These are phyloP conservation scores for Coreius guichenoti DNA, from an alignment of 2,797 vertebrate species.

Conservation along the genomic window DNA sequence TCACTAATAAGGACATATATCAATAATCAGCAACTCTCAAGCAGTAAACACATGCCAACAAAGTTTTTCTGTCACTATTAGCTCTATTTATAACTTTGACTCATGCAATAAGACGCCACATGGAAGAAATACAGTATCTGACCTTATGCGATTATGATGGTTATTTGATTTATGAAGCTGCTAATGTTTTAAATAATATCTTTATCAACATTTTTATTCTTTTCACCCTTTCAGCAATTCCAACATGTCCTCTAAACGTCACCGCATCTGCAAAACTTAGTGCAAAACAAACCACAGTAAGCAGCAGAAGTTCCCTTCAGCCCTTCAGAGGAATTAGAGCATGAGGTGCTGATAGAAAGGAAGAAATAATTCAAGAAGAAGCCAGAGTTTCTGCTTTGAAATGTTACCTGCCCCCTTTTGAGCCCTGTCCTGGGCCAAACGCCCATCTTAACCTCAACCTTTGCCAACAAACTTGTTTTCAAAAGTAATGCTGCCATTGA, in stretches of 20 bases:
- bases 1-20: no score
- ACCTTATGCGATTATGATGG: background rate
- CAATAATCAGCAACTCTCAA: background rate
- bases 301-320: slow-evolving; percentile 39
- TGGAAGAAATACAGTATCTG: background rate
- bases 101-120: background rate
- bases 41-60: background rate
- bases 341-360: slow-evolving; percentile 50
- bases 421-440: background rate
- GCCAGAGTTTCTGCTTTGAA: slow-evolving; percentile 2
- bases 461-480: background rate
- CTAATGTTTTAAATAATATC: background rate
- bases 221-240: background rate
- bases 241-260: background rate
- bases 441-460: background rate
- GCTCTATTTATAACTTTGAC: slow-evolving; percentile 28
- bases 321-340: slow-evolving; percentile 54
- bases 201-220: slow-evolving; percentile 7
- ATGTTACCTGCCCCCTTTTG: background rate
- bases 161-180: background rate
- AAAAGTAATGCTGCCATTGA: background rate
- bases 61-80: background rate
- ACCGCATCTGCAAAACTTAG: background rate
- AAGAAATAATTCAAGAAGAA: slow-evolving; percentile 60
- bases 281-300: slow-evolving; percentile 8